A percentile compares a stretch with the other conserved stretches of the same genome.
Conservation (phyloP, 2,113 vertebrate genomes). For the Probosciger aterrimus region DNA sequence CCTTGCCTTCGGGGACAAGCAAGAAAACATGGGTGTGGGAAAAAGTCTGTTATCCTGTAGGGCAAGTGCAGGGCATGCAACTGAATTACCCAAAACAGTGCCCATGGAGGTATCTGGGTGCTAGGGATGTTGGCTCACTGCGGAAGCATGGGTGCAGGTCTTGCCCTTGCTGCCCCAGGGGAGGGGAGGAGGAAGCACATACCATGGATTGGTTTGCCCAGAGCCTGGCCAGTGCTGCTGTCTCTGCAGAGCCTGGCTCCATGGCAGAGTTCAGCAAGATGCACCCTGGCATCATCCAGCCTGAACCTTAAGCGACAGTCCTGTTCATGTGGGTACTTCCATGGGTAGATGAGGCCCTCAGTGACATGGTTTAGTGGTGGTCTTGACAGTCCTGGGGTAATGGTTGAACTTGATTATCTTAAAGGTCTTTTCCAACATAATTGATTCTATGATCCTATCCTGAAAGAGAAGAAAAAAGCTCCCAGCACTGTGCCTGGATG, state of each 20-base stretch:
- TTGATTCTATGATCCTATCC: background rate
- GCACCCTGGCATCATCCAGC: background rate
- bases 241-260: background rate
- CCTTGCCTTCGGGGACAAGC: conserved; percentile 45
- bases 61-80: conserved; percentile 19
- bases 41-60: conserved; percentile 22
- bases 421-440: background rate
- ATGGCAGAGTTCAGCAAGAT: background rate
- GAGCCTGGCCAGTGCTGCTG: background rate
- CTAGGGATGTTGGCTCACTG: background rate
- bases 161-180: background rate
- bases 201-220: background rate
- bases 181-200: background rate
- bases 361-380: background rate
- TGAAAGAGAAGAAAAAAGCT: background rate
- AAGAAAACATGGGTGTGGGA: conserved; percentile 40
- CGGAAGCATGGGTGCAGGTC: background rate
- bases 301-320: background rate
- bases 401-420: background rate
- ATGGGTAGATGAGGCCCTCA: background rate
- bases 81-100: conserved; percentile 9
- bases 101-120: background rate
- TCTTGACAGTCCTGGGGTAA: background rate
- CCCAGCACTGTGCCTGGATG: background rate
- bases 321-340: accelerated